These are phyloP conservation scores for Drosophila diplacantha DNA, from an alignment of 2,888 invertebrate species.

Conservation along the genomic window DNA sequence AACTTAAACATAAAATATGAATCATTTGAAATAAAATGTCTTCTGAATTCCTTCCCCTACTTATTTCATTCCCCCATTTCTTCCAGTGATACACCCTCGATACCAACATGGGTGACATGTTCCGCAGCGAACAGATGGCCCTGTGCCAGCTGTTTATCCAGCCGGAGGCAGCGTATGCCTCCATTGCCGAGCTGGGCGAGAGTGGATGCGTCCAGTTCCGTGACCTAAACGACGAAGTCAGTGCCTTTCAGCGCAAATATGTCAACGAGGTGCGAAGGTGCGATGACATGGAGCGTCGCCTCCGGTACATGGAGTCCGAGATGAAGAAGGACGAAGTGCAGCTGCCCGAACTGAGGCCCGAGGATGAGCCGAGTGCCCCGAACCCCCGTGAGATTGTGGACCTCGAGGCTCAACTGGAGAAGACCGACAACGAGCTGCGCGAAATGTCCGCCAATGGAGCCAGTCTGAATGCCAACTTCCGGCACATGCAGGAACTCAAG, in stretches of 20 bases:
- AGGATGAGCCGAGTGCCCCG: slow-evolving; percentile 83
- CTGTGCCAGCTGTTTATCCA: slow-evolving; percentile 96
- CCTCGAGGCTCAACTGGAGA: slow-evolving; percentile 91
- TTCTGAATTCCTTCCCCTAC: background rate
- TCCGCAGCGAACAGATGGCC: slow-evolving; percentile 94
- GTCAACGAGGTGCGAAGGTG: slow-evolving; percentile 90
- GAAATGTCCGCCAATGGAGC: slow-evolving; percentile 96
- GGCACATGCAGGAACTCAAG: slow-evolving; percentile 93
- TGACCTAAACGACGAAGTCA: slow-evolving; percentile 90
- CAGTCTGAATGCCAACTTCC: slow-evolving; percentile 92
- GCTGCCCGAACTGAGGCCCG: slow-evolving; percentile 83
- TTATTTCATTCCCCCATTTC: background rate
- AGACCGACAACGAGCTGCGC: slow-evolving; percentile 95
- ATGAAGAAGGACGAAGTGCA: slow-evolving; percentile 86
- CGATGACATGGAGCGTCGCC: slow-evolving; percentile 90
- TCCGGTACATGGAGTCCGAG: slow-evolving; percentile 88
- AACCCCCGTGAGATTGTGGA: slow-evolving; percentile 89
- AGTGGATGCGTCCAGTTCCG: slow-evolving; percentile 95
- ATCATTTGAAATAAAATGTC: background rate
- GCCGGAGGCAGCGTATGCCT: slow-evolving; percentile 95
- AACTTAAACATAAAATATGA: background rate
- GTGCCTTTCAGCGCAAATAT: slow-evolving; percentile 90
- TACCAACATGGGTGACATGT: slow-evolving; percentile 86
- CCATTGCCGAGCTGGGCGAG: slow-evolving; percentile 96
- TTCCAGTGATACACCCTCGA: slow-evolving; percentile 23